Conservation (phyloP, 2,888 invertebrate species). For the Ptilodon capucinus region DNA sequence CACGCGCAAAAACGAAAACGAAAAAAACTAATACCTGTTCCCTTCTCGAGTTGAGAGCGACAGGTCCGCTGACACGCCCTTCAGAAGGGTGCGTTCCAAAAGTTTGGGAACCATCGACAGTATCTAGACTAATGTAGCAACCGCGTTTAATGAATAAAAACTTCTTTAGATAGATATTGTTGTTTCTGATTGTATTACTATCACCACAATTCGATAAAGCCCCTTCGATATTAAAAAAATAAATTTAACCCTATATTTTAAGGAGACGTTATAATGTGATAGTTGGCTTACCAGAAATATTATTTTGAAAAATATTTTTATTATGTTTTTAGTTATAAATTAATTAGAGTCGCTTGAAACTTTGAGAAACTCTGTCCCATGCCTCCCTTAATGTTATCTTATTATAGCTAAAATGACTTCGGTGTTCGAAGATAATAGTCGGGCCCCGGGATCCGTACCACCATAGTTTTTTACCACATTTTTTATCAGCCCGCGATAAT, state of each 20-base stretch:
- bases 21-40: conserved; percentile 79
- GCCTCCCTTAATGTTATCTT: conserved; percentile 81
- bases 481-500: conserved; percentile 63
- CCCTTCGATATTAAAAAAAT: too few relatives aligned
- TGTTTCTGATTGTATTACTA: too few relatives aligned
- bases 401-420: conserved; percentile 83
- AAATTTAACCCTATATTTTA: too few relatives aligned
- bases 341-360: conserved; percentile 13
- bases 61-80: conserved; percentile 79
- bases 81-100: conserved; percentile 56
- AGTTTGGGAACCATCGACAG: conserved; percentile 34
- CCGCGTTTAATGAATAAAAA: too few relatives aligned
- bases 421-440: conserved; percentile 80
- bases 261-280: too few relatives aligned
- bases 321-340: neutral
- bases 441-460: conserved; percentile 65
- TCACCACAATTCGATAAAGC: too few relatives aligned
- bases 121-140: too few relatives aligned
- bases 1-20: conserved; percentile 72
- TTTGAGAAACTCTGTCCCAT: conserved; percentile 52
- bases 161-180: too few relatives aligned
- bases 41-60: conserved; percentile 63
- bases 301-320: too few relatives aligned
- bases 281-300: too few relatives aligned
- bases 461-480: conserved; percentile 66